Evolutionary conservation across 2,888 invertebrate species (phyloP).

Genomic region (Dasypolia templi): DNA sequence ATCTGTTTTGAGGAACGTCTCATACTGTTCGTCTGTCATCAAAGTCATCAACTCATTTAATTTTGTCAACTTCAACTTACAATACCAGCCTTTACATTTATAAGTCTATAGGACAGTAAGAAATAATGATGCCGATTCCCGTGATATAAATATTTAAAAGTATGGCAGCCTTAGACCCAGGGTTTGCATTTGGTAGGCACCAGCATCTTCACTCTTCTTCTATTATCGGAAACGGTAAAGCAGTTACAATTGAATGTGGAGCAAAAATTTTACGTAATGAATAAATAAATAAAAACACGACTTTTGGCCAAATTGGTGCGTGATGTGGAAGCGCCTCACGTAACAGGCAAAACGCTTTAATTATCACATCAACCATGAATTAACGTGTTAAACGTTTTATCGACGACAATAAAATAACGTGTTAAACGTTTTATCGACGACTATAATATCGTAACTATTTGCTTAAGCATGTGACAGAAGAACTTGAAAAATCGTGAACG

Average conservation of each 20-base stretch:
- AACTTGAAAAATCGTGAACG: constrained; percentile 54
- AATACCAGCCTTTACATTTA: constrained; percentile 95
- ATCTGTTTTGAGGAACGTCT: constrained; percentile 94
- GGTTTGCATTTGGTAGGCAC: no score
- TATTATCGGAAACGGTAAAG: no score
- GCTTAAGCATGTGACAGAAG: constrained; percentile 33
- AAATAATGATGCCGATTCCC: neutral
- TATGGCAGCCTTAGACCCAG: neutral
- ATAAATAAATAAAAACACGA: neutral
- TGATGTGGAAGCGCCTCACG: constrained; percentile 55
- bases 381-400: constrained; percentile 57
- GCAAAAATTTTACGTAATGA: neutral
- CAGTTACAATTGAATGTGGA: neutral
- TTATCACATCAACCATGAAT: constrained; percentile 66
- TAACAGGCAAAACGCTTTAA: constrained; percentile 57
- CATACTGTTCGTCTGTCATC: constrained; percentile 96
- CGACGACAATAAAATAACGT: constrained; percentile 51
- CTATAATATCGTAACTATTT: constrained; percentile 54
- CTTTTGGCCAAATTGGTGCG: constrained; percentile 27
- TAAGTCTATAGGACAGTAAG: neutral
- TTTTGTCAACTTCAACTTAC: constrained; percentile 95
- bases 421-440: constrained; percentile 54
- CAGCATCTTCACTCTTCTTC: neutral
- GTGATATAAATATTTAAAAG: neutral
- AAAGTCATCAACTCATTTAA: constrained; percentile 93